A percentile compares a stretch with the other conserved stretches of the same genome.
Conservation (phyloP, 2,888 invertebrate genomes). For the Acrobasis consociella region DNA sequence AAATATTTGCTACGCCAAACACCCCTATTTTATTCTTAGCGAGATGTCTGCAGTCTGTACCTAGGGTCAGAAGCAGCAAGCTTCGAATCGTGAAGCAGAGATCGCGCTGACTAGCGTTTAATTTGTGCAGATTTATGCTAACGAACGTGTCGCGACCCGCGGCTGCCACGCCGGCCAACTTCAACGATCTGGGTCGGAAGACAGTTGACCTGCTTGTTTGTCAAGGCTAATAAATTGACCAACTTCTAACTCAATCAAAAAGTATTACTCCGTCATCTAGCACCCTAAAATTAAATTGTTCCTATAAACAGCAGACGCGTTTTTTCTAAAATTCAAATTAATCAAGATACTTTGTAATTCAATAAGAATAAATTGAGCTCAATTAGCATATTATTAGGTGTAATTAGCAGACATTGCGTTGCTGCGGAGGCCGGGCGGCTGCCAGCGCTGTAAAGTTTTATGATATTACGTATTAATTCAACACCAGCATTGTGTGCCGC, state of each 20-base stretch:
- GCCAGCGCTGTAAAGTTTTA: constrained; percentile 5
- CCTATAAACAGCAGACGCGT: background rate
- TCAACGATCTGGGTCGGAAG: too few species aligned
- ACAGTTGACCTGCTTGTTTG: too few species aligned
- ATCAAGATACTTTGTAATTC: constrained; percentile 22
- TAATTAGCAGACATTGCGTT: constrained; percentile 25
- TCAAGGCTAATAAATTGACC: too few species aligned
- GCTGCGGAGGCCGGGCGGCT: background rate
- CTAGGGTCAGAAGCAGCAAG: too few species aligned
- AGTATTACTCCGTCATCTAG: background rate
- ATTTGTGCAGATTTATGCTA: constrained; percentile 26
- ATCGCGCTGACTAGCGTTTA: constrained; percentile 21
- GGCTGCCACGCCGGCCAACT: background rate
- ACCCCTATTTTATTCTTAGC: too few species aligned
- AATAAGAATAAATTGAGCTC: constrained; percentile 30
- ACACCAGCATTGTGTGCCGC: background rate
- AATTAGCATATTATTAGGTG: constrained; percentile 31
- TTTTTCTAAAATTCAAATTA: constrained; percentile 5
- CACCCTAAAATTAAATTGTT: background rate
- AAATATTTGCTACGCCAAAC: too few species aligned
- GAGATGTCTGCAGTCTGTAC: too few species aligned
- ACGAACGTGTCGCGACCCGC: constrained; percentile 18
- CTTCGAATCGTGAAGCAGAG: background rate
- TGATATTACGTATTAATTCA: constrained; percentile 16
- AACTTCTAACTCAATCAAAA: too few species aligned